Percentiles rank a stretch among this genome's conserved stretches.
Evolutionary conservation across 2,113 vertebrate genomes (phyloP).

Genomic region (Panurus biarmicus): DNA sequence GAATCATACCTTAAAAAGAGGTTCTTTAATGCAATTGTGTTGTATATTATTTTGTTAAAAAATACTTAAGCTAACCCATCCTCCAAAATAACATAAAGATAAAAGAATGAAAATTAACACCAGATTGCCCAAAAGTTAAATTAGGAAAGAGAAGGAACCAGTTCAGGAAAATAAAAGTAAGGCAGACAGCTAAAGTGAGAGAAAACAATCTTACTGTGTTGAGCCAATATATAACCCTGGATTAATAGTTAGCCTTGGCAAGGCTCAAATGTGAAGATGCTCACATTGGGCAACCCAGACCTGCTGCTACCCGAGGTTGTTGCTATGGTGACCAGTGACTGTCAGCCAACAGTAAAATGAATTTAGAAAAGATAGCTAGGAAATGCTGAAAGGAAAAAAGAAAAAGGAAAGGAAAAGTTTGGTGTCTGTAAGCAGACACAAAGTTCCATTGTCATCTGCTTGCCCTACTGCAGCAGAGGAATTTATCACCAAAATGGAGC

Average conservation of each 20-base stretch:
- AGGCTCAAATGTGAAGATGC: slow-evolving; percentile 45
- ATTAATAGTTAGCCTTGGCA: slow-evolving; percentile 52
- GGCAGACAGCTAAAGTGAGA: background rate
- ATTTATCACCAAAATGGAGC: background rate
- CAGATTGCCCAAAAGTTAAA: slow-evolving; percentile 1
- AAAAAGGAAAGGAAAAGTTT: slow-evolving; percentile 1
- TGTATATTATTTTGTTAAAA: background rate
- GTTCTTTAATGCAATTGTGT: background rate
- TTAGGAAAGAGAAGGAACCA: slow-evolving; percentile 7
- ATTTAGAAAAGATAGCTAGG: slow-evolving; percentile 26
- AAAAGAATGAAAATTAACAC: slow-evolving; percentile 41
- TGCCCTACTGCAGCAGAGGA: background rate
- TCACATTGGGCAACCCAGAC: slow-evolving; percentile 29
- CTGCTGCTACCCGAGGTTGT: slow-evolving; percentile 54
- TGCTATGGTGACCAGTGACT: slow-evolving; percentile 53
- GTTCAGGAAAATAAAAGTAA: background rate
- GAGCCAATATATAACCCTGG: slow-evolving; percentile 35
- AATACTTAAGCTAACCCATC: background rate
- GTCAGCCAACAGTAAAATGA: slow-evolving; percentile 31
- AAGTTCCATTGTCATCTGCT: background rate
- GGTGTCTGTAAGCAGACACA: background rate
- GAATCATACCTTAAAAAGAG: background rate
- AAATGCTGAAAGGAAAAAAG: slow-evolving; percentile 22
- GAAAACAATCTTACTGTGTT: slow-evolving; percentile 28
- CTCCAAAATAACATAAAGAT: background rate